These are phyloP conservation scores for Nemopilema nomurai DNA, from an alignment of 30 jellyfish, hydroid and myxozoan genomes.

Conservation along the genomic window DNA sequence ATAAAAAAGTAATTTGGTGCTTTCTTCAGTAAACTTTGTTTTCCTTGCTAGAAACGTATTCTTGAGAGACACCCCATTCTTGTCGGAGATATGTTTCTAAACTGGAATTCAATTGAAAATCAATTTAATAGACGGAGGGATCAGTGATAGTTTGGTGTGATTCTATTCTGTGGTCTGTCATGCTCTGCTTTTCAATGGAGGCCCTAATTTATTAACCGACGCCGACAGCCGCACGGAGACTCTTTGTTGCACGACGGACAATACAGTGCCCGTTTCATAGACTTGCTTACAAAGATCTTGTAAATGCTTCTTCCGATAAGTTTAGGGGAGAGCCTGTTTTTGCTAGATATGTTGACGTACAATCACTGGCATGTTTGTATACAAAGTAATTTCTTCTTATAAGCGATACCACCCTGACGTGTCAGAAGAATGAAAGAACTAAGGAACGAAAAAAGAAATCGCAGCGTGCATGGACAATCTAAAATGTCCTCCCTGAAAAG, in stretches of 20 bases:
- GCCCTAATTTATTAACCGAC: constrained; percentile 5
- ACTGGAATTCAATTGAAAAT: constrained; percentile 18
- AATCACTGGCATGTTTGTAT: not conserved
- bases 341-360: not conserved
- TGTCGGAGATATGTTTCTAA: constrained; percentile 18
- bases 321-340: not conserved
- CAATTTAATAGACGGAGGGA: not conserved
- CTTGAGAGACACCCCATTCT: constrained; percentile 2
- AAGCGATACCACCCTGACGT: not conserved
- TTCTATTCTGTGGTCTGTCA: constrained; percentile 18
- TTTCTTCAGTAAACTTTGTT: not conserved
- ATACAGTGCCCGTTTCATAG: not conserved
- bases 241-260: not conserved
- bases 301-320: not conserved
- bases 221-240: constrained; percentile 41
- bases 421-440: too few relatives aligned
- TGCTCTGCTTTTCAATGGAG: not conserved
- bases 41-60: not conserved
- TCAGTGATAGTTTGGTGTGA: constrained; percentile 7
- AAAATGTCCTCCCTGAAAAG: too few relatives aligned
- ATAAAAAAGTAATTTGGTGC: not conserved
- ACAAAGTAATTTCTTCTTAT: not conserved
- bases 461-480: too few relatives aligned
- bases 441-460: too few relatives aligned
- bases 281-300: not conserved